A percentile compares a stretch with the other conserved stretches of the same genome.
phyloP scores from a whole-genome alignment of 2,113 vertebrate species.

The Pristiophorus japonicus region DNA sequence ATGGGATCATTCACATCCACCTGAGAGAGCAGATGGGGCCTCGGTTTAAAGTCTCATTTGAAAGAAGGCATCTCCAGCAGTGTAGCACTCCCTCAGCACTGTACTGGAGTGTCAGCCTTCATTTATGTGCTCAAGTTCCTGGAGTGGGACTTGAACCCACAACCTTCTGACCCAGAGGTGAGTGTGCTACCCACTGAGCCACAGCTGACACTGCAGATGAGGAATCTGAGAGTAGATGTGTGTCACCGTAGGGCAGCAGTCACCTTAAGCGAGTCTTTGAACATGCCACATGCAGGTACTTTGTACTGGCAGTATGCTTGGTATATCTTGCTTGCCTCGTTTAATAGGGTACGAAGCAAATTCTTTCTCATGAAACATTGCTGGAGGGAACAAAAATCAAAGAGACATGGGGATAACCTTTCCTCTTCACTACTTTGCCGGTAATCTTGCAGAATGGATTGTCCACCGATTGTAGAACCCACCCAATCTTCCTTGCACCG shows the following conservation, averaged over 20 bases:
- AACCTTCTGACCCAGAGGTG: no score
- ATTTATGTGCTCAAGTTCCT: no score
- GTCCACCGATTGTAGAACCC: background rate
- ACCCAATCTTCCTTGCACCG: background rate
- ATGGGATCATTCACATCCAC: no score
- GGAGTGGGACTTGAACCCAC: no score
- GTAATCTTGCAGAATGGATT: background rate
- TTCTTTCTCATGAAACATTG: background rate
- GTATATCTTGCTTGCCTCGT: background rate
- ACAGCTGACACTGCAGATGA: no score
- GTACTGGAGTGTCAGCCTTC: no score
- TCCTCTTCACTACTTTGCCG: background rate
- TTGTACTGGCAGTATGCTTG: background rate
- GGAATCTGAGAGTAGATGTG: background rate
- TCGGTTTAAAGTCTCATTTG: no score
- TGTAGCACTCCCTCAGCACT: no score
- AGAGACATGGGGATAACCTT: background rate
- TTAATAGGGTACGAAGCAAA: background rate
- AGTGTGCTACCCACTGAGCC: no score
- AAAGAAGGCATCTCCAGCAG: no score
- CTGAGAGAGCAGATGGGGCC: no score
- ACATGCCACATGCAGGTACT: background rate
- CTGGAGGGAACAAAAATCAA: background rate
- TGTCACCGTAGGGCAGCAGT: background rate
- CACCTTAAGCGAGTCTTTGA: background rate